These are phyloP conservation scores for Andrena bicolor DNA, from an alignment of 2,888 invertebrate species.

Conservation along the genomic window DNA sequence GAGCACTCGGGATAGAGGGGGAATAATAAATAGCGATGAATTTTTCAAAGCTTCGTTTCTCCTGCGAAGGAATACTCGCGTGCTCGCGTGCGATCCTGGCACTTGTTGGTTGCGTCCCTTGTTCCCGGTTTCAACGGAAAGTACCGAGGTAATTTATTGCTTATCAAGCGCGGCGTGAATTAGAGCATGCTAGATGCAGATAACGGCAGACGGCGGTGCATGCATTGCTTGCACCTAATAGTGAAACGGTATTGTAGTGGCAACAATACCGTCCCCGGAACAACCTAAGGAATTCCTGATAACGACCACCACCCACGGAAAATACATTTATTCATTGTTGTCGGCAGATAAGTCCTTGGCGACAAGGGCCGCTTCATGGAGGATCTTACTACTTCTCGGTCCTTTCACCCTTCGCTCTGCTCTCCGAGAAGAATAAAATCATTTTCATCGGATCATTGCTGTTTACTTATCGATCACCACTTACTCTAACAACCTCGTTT, in stretches of 20 bases:
- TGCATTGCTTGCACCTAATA: constrained; percentile 40
- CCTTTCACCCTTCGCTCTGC: neutral
- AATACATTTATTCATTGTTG: constrained; percentile 53
- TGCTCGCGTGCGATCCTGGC: neutral
- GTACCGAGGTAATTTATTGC: constrained; percentile 34
- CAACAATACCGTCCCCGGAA: constrained; percentile 56
- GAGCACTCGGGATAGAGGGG: neutral
- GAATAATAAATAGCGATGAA: neutral
- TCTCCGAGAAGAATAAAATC: neutral
- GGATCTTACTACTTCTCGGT: neutral
- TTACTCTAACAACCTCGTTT: constrained; percentile 1
- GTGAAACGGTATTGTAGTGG: constrained; percentile 56
- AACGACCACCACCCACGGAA: constrained; percentile 44
- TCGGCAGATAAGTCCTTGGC: constrained; percentile 23
- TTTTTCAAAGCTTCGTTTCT: neutral
- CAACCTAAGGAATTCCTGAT: constrained; percentile 52
- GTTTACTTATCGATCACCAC: constrained; percentile 10
- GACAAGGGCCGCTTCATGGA: neutral
- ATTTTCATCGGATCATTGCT: neutral
- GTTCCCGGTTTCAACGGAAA: neutral
- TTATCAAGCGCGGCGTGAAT: constrained; percentile 47
- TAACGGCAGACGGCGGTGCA: constrained; percentile 16
- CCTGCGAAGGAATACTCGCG: neutral
- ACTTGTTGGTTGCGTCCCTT: constrained; percentile 27
- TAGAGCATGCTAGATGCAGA: constrained; percentile 39